Percentiles rank a stretch among this genome's conserved stretches.
phyloP scores from a whole-genome alignment of 2,113 vertebrate species.

The Rhinogobius similis region DNA sequence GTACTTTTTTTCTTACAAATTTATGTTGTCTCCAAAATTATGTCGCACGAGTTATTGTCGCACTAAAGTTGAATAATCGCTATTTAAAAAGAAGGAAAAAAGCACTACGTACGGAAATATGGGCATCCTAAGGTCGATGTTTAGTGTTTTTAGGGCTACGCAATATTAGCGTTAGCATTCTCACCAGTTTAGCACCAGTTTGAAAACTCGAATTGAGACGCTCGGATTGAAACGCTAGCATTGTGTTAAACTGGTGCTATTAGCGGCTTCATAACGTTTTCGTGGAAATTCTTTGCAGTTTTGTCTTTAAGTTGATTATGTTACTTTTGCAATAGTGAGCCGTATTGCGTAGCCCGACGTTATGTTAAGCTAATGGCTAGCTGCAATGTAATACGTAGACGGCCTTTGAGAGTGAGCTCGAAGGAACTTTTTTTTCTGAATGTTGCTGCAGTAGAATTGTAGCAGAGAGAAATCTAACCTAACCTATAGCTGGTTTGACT shows the following conservation, averaged over 20 bases:
- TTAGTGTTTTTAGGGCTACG: constrained; percentile 4
- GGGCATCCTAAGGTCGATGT: not conserved
- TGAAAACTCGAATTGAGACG: not conserved
- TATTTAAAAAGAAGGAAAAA: too few species aligned
- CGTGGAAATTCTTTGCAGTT: not conserved
- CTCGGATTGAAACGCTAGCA: too few species aligned
- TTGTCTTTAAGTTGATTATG: not conserved
- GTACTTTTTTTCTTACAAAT: not conserved
- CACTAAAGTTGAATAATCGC: too few species aligned
- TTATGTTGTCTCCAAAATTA: not conserved
- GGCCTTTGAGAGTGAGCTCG: constrained; percentile 28
- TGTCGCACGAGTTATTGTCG: too few species aligned
- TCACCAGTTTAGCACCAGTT: not conserved
- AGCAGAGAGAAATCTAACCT: constrained; percentile 15
- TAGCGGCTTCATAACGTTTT: not conserved
- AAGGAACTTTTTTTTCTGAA: constrained; percentile 33
- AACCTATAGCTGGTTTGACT: constrained; percentile 42
- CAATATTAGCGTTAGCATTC: constrained; percentile 1
- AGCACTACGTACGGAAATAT: not conserved
- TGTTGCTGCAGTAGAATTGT: constrained; percentile 44
- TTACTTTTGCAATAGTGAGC: not conserved
- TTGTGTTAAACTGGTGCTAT: not conserved
- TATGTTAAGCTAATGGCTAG: constrained; percentile 38
- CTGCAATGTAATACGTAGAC: constrained; percentile 29
- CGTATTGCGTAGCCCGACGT: constrained; percentile 21